Base-by-base conservation (phyloP, 2,797 vertebrate species). In the Nannoperca obscura region DNA sequence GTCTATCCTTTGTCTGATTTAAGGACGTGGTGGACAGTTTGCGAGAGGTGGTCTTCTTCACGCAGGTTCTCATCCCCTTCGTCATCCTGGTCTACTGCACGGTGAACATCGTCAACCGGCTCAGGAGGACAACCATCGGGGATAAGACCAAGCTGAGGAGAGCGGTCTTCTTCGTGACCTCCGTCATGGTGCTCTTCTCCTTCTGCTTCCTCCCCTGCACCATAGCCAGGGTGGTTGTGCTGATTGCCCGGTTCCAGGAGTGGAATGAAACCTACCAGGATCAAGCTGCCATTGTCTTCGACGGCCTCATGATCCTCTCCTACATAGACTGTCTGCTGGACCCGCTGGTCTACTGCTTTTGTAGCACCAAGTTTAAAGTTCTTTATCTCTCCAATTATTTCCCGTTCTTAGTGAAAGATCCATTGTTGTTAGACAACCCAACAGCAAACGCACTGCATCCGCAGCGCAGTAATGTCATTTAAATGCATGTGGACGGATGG, bases 301-400 rank as follows among this genome's bases (percentile, higher is more conserved):
- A 95, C 7, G 95, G 94, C 62, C 85, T 95, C 60, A 86, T 95
- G 91, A 90, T 93, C 27, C 88, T 95, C 17, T 96, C 95, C 73
- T 95, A 93, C 85, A 66, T 95, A 62, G 94, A 95, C 85, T 95
- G 94, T 20, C 81, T 96, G 2, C 74, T 96, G 71, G 95, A 95
- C 42, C 95, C 95, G 0, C 85, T 95, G 1, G 59, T 96, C 69
- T 95, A 95, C 90, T 95, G 95, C 85, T 93, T 96, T 85, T 93
- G 94, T 52, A 96, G 93, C 88, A 95, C 93, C 57, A 94, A 94
- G 86, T 95, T 95, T 36, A 95, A 95, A 76, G 61, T 61, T 0
- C 38, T 95, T 7, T 95, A 95, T 27, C 34, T 94, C 27, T 55
- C 83, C 19, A 93, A 22, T 6, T 95, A 94, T 67, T 93, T 94